These are phyloP conservation scores for Notoglanidium macrostoma DNA, from an alignment of 2,797 vertebrate species.

Conservation along the genomic window DNA sequence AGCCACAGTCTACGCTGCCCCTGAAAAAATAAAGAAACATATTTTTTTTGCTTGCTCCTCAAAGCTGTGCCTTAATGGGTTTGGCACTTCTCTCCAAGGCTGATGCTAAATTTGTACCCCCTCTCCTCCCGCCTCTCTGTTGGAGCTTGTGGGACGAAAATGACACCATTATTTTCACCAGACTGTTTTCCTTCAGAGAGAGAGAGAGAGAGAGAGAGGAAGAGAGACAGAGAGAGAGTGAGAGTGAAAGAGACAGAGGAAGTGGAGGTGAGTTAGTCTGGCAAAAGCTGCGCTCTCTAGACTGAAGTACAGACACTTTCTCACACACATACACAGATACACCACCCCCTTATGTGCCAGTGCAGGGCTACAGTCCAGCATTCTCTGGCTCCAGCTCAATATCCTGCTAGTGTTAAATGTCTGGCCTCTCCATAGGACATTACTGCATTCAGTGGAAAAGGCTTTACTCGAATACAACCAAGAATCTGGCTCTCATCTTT, in stretches of 20 bases:
- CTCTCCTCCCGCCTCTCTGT: slow-evolving; percentile 55
- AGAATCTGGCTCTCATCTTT: not conserved
- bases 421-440: slow-evolving; percentile 10
- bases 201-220: slow-evolving; percentile 61
- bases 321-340: slow-evolving; percentile 5
- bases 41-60: slow-evolving; percentile 71
- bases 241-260: slow-evolving; percentile 65
- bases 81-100: slow-evolving; percentile 66
- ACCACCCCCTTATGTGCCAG: slow-evolving; percentile 17
- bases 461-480: not conserved
- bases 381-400: slow-evolving; percentile 25
- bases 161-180: slow-evolving; percentile 86
- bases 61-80: slow-evolving; percentile 64
- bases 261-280: slow-evolving; percentile 79
- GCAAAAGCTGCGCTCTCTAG: slow-evolving; percentile 70
- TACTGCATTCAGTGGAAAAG: not conserved
- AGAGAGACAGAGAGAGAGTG: slow-evolving; percentile 62
- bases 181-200: slow-evolving; percentile 79
- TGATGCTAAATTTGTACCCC: slow-evolving; percentile 75
- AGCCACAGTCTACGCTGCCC: slow-evolving; percentile 55
- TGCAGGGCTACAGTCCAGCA: slow-evolving; percentile 27
- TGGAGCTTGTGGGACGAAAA: slow-evolving; percentile 76
- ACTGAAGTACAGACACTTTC: slow-evolving; percentile 63
- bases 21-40: slow-evolving; percentile 63
- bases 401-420: slow-evolving; percentile 32